Conservation (phyloP, 2,113 vertebrate genomes). For the Caranx ignobilis region DNA sequence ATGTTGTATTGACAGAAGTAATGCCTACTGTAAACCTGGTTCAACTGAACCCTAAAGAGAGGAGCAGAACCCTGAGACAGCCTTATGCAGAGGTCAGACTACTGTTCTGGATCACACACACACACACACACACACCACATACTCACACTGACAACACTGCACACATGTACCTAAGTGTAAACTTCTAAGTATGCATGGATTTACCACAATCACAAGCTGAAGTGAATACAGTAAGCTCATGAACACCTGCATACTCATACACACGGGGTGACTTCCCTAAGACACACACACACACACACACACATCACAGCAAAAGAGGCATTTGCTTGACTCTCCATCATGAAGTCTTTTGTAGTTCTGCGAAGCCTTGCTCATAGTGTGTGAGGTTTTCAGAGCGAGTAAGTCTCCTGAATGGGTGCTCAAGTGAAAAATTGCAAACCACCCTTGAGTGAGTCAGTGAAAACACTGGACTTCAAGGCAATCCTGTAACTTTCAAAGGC, state of each 20-base stretch:
- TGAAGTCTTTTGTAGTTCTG: not conserved
- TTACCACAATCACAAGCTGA: too few species aligned
- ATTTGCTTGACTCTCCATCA: not conserved
- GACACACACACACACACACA: not conserved
- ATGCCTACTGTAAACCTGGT: too few species aligned
- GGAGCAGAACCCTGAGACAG: not conserved
- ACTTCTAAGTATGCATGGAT: too few species aligned
- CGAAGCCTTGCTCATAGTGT: not conserved
- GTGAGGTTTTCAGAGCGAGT: constrained; percentile 2
- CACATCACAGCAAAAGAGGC: not conserved
- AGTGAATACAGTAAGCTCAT: too few species aligned
- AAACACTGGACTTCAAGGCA: not conserved
- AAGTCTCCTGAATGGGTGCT: not conserved
- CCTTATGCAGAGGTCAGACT: not conserved
- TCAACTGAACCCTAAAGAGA: not conserved
- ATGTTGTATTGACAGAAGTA: not conserved
- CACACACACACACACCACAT: too few species aligned
- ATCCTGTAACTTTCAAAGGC: not conserved
- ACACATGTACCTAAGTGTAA: too few species aligned
- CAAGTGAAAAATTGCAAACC: not conserved
- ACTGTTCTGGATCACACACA: too few species aligned
- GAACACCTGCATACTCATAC: too few species aligned
- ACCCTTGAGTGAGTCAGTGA: not conserved
- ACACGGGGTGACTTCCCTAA: not conserved
- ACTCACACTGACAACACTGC: not conserved